Conservation (phyloP, 2,888 invertebrate genomes). For the Cephalotes varians region DNA sequence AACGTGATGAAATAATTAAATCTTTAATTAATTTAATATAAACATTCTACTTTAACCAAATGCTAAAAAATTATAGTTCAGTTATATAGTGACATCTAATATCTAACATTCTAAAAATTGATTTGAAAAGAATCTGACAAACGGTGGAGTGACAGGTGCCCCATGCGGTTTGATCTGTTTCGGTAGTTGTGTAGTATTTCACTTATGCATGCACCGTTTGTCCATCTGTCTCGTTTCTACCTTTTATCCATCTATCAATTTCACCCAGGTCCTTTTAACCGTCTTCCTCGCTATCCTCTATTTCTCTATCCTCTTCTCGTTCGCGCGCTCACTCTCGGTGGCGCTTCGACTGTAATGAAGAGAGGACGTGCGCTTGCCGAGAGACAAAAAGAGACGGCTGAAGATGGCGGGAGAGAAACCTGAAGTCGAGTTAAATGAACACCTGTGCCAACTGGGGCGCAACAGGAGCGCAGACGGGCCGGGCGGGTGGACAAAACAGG, state of each 20-base stretch:
- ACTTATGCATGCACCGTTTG: background rate
- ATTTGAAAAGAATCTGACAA: slow-evolving; percentile 6
- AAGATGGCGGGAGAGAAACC: slow-evolving; percentile 40
- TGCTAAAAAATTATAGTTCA: background rate
- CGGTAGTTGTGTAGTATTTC: background rate
- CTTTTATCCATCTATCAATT: slow-evolving; percentile 67
- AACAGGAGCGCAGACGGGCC: slow-evolving; percentile 79
- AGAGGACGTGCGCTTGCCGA: slow-evolving; percentile 36
- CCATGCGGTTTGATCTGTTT: background rate
- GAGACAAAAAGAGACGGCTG: slow-evolving; percentile 44
- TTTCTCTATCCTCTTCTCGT: slow-evolving; percentile 1
- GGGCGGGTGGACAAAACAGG: slow-evolving; percentile 85
- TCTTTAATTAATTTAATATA: background rate
- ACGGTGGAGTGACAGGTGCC: background rate
- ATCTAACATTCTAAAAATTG: background rate
- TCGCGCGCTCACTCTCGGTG: slow-evolving; percentile 60
- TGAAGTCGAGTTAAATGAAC: slow-evolving; percentile 80
- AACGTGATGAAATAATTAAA: background rate
- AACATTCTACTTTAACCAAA: background rate
- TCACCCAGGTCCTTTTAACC: slow-evolving; percentile 47
- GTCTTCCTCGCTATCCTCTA: background rate
- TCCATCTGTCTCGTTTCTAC: slow-evolving; percentile 33
- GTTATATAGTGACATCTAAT: background rate
- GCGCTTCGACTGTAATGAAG: slow-evolving; percentile 69
- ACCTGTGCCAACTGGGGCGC: slow-evolving; percentile 85